phyloP scores from a whole-genome alignment of 2,888 invertebrate genomes.

The Zele albiditarsus region DNA sequence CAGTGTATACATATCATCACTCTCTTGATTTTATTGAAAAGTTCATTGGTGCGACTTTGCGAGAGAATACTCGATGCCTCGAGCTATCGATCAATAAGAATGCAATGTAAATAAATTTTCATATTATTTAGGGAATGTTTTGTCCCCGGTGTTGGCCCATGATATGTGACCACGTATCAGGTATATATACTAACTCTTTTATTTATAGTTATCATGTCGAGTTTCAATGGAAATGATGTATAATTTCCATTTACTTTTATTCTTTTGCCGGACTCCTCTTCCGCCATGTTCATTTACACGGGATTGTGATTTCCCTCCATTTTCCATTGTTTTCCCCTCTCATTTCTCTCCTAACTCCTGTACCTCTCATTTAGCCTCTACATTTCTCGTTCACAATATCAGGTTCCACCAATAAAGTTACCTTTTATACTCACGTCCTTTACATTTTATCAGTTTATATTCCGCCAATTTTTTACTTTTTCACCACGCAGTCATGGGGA shows the following conservation, averaged over 20 bases:
- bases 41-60: no score
- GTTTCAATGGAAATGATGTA: no score
- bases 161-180: no score
- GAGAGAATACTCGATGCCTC: no score
- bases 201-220: no score
- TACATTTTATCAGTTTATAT: slow-evolving; percentile 1
- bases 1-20: no score
- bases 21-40: no score
- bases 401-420: slow-evolving; percentile 24
- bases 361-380: slow-evolving; percentile 3
- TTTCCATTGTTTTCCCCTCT: neutral
- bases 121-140: no score
- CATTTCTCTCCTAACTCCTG: slow-evolving; percentile 15
- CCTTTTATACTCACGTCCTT: neutral
- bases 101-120: no score
- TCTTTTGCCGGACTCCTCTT: neutral
- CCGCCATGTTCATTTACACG: slow-evolving; percentile 8
- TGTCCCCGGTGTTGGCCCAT: no score
- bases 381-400: slow-evolving; percentile 22
- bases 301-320: slow-evolving; percentile 8
- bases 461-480: neutral
- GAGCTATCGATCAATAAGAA: no score
- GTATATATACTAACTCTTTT: no score
- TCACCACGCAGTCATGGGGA: neutral
- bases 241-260: neutral